phyloP scores from a whole-genome alignment of 1,140 invertebrate genomes.

The Macrobrachium rosenbergii region DNA sequence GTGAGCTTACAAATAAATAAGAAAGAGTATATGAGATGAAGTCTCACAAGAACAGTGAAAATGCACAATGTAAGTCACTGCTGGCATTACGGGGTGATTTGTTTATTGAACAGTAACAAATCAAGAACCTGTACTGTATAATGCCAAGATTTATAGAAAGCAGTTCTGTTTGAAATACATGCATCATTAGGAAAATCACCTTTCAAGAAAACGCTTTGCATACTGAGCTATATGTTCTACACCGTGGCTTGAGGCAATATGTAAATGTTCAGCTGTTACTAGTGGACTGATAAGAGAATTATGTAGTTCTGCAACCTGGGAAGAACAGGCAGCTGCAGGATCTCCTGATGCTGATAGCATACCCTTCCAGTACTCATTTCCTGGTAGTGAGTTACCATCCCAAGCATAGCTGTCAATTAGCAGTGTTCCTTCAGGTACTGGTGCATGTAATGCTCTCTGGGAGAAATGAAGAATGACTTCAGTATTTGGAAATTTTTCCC shows the following conservation, averaged over 20 bases:
- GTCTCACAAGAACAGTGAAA: too few species aligned
- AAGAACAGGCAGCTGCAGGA: conserved; percentile 77
- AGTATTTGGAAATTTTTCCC: conserved; percentile 69
- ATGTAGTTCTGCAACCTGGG: conserved; percentile 75
- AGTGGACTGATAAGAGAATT: conserved; percentile 74
- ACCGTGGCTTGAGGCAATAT: conserved; percentile 71
- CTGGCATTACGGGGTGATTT: too few species aligned
- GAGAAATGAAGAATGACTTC: conserved; percentile 71
- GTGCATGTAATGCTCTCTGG: conserved; percentile 69
- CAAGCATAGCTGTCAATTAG: conserved; percentile 78
- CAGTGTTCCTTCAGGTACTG: conserved; percentile 72
- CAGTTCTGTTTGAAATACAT: too few species aligned
- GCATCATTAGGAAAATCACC: too few species aligned
- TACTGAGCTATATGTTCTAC: conserved; percentile 53
- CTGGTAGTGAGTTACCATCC: conserved; percentile 76
- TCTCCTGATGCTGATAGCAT: conserved; percentile 74
- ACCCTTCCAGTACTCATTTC: conserved; percentile 71
- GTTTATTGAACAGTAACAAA: too few species aligned
- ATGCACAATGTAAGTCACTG: too few species aligned
- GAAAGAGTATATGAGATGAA: too few species aligned
- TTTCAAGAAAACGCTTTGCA: conserved; percentile 10
- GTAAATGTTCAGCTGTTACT: conserved; percentile 72
- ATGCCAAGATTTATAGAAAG: too few species aligned
- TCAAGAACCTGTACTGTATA: too few species aligned
- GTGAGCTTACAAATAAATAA: too few species aligned